Conservation (phyloP, 2,888 invertebrate genomes). For the Acleris literana region DNA sequence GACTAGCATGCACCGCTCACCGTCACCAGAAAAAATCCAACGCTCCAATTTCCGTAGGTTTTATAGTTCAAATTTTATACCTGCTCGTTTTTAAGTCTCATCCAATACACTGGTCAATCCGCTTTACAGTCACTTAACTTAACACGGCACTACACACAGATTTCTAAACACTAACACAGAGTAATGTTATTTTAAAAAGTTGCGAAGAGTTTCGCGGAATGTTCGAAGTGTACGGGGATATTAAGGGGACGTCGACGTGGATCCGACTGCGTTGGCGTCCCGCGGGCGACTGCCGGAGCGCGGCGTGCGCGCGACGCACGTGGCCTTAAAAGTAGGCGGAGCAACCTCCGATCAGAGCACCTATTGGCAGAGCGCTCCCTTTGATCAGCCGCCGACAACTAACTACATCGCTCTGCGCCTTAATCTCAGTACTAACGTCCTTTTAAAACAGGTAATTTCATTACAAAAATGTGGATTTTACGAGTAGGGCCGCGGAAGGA, state of each 20-base stretch:
- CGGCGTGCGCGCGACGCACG: constrained; percentile 79
- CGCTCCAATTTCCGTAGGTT: constrained; percentile 18
- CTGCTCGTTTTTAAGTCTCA: constrained; percentile 37
- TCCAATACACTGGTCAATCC: constrained; percentile 45
- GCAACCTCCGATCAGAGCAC: constrained; percentile 48
- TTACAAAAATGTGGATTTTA: constrained; percentile 79
- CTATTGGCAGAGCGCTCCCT: constrained; percentile 68
- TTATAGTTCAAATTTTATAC: constrained; percentile 43
- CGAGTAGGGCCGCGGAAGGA: constrained; percentile 56
- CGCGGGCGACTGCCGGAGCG: constrained; percentile 60
- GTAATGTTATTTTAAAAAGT: too few relatives aligned
- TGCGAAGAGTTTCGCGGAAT: constrained; percentile 29
- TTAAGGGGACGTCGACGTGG: not conserved
- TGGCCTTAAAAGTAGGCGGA: constrained; percentile 70
- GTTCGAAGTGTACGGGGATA: constrained; percentile 23
- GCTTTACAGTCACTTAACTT: constrained; percentile 37
- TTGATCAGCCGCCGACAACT: constrained; percentile 81
- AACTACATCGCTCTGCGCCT: constrained; percentile 80
- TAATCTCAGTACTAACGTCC: constrained; percentile 82
- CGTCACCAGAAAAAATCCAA: constrained; percentile 22
- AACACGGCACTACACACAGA: constrained; percentile 20
- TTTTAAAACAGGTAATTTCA: constrained; percentile 83
- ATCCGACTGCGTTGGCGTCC: not conserved
- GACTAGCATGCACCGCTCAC: constrained; percentile 40
- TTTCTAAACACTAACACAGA: constrained; percentile 5